Evolutionary conservation across 2,113 vertebrate species (phyloP).

Genomic region (Chloebia gouldiae): DNA sequence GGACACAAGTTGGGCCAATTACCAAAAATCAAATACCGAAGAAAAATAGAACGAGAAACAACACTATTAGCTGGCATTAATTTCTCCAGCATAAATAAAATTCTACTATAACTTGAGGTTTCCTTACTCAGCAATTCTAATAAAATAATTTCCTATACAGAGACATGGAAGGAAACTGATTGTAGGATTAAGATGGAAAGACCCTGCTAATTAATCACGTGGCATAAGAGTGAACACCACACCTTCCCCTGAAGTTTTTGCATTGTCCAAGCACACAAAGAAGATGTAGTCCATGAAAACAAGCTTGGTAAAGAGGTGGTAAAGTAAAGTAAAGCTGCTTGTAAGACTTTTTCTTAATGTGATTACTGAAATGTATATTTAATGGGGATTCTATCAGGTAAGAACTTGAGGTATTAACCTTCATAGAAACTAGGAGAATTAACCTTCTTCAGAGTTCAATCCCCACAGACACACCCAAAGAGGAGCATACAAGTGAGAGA

Average conservation of each 20-base stretch:
- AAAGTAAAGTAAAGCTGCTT: not conserved
- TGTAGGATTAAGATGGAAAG: not conserved
- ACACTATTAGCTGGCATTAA: conserved; percentile 30
- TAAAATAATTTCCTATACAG: not conserved
- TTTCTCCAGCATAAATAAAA: conserved; percentile 43
- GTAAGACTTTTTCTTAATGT: not conserved
- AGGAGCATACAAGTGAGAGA: not conserved
- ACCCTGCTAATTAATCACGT: not conserved
- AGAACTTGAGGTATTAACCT: not conserved
- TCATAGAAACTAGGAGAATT: not conserved
- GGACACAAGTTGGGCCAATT: conserved; percentile 39
- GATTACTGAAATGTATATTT: not conserved
- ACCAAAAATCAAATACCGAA: conserved; percentile 27
- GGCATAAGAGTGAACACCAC: not conserved
- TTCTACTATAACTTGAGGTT: not conserved
- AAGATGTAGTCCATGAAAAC: not conserved
- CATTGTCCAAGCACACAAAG: not conserved
- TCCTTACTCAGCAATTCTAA: conserved; percentile 36
- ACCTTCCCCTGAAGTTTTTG: not conserved
- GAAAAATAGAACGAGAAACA: conserved; percentile 20
- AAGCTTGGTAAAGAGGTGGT: not conserved
- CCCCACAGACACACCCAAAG: not conserved
- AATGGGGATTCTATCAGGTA: not conserved
- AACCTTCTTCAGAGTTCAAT: not conserved
- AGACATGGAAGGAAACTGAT: not conserved